phyloP scores from a whole-genome alignment of 2,113 vertebrate genomes.

The Psilopsiagon aurifrons region DNA sequence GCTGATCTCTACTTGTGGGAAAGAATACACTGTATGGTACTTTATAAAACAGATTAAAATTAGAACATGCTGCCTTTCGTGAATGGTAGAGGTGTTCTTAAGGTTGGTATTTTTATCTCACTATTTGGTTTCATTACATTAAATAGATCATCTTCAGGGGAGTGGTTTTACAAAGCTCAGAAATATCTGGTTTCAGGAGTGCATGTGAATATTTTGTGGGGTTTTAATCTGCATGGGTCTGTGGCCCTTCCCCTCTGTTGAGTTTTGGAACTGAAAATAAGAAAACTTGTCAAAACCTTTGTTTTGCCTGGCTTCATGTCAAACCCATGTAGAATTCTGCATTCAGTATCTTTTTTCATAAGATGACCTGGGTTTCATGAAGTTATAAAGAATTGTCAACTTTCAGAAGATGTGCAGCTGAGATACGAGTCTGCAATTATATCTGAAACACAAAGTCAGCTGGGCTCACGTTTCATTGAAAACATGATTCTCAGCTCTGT shows the following conservation, averaged over 20 bases:
- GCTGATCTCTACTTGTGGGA: neutral
- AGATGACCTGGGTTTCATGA: neutral
- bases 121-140: neutral
- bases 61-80: neutral
- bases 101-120: neutral
- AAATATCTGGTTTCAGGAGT: neutral
- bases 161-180: neutral
- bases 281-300: slow-evolving; percentile 15
- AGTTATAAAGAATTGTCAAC: slow-evolving; percentile 21
- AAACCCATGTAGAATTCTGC: neutral
- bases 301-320: slow-evolving; percentile 20
- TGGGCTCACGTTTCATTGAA: neutral
- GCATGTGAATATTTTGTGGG: neutral
- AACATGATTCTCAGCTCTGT: neutral
- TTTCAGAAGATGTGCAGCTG: slow-evolving; percentile 8
- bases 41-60: neutral
- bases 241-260: neutral
- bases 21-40: neutral
- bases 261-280: slow-evolving; percentile 12
- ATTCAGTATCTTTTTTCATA: neutral
- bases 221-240: neutral
- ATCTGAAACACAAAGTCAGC: neutral
- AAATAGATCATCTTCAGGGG: neutral
- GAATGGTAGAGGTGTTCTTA: neutral
- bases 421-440: neutral